Evolutionary conservation across 2,113 vertebrate genomes (phyloP).

Genomic region (Entomyzon cyanotis): DNA sequence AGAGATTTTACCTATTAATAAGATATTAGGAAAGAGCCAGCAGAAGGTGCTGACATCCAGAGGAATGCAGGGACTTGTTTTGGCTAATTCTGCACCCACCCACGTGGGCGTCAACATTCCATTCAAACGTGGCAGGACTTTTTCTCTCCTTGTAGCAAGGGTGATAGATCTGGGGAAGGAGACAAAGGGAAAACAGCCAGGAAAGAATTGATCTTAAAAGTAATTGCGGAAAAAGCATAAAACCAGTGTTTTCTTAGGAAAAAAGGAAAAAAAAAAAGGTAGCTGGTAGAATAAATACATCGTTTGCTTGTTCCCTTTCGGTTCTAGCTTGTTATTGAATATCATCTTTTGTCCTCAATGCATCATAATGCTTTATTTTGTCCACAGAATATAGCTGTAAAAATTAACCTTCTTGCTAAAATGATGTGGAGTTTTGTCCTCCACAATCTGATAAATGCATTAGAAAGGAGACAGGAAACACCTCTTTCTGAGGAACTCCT

Average conservation of each 20-base stretch:
- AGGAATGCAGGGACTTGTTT: constrained; percentile 53
- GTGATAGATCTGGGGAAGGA: background rate
- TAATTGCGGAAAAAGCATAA: background rate
- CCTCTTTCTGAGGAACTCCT: background rate
- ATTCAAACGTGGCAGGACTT: background rate
- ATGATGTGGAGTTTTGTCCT: background rate
- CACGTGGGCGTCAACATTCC: constrained; percentile 17
- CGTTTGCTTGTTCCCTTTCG: background rate
- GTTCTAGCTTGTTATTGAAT: background rate
- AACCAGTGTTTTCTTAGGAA: background rate
- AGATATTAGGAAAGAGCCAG: background rate
- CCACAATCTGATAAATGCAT: background rate
- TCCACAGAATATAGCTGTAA: background rate
- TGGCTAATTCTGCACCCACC: constrained; percentile 55
- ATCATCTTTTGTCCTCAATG: background rate
- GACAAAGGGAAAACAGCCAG: background rate
- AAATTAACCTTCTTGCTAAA: background rate
- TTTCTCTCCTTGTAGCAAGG: background rate
- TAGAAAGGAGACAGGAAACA: background rate
- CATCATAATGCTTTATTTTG: background rate
- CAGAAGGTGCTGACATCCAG: constrained; percentile 1
- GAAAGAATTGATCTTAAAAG: background rate
- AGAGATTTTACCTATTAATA: constrained; percentile 16
- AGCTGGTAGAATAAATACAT: background rate
- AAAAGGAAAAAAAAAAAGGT: background rate